A percentile compares a stretch with the other conserved stretches of the same genome.
Conservation (phyloP, 2,113 vertebrate genomes). For the Colistium nudipinnis region DNA sequence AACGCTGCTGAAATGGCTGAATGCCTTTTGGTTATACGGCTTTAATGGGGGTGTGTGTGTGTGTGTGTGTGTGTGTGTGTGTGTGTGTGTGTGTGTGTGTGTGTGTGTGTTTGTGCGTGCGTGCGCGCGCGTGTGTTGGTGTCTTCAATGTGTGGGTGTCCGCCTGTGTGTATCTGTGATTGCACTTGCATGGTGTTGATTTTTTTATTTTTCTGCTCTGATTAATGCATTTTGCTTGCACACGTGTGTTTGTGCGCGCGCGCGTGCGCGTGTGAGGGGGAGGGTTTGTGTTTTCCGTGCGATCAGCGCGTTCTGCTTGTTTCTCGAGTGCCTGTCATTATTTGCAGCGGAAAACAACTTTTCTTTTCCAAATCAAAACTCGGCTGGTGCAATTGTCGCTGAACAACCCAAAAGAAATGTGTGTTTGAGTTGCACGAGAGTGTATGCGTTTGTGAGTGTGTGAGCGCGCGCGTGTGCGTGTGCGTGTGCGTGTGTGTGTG, state of each 20-base stretch:
- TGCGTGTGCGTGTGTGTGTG: slow-evolving; percentile 29
- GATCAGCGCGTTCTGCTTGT: slow-evolving; percentile 35
- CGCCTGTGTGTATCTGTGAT: slow-evolving; percentile 59
- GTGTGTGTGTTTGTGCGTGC: slow-evolving; percentile 59
- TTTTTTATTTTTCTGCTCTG: slow-evolving; percentile 39
- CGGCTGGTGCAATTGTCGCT: slow-evolving; percentile 60
- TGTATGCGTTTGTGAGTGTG: slow-evolving; percentile 9
- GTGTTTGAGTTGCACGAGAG: too few species aligned
- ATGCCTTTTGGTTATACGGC: slow-evolving; percentile 77
- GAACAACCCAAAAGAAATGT: slow-evolving; percentile 39
- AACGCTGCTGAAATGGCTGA: slow-evolving; percentile 73
- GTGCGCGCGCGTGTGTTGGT: too few species aligned
- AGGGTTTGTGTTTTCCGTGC: slow-evolving; percentile 30
- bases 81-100: slow-evolving; percentile 44
- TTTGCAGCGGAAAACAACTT: slow-evolving; percentile 69
- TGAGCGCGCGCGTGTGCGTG: slow-evolving; percentile 19
- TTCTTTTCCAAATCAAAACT: slow-evolving; percentile 69
- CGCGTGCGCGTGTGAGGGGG: slow-evolving; percentile 25
- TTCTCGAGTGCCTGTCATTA: slow-evolving; percentile 68
- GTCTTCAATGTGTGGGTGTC: slow-evolving; percentile 47
- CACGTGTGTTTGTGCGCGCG: slow-evolving; percentile 22
- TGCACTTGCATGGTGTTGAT: slow-evolving; percentile 41
- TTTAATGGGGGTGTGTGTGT: slow-evolving; percentile 63
- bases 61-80: slow-evolving; percentile 52
- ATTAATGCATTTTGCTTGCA: slow-evolving; percentile 42